Evolutionary conservation across 2,797 vertebrate genomes (phyloP).

Genomic region (Halcyon smyrnensis): DNA sequence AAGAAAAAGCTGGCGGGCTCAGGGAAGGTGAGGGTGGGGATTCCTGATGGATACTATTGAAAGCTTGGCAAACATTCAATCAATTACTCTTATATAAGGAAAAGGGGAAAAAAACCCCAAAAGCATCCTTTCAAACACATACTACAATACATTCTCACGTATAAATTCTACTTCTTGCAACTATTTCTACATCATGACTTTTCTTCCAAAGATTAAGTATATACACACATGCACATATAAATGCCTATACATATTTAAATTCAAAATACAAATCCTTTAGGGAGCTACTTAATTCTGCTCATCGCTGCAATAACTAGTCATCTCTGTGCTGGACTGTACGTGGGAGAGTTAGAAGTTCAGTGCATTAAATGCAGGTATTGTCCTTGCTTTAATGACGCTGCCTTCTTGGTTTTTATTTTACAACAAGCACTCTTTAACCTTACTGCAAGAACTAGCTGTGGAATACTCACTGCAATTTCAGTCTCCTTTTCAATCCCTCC

Average conservation of each 20-base stretch:
- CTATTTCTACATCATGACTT: not conserved
- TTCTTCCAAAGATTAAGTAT: conserved; percentile 27
- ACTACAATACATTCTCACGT: conserved; percentile 47
- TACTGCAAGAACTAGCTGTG: not conserved
- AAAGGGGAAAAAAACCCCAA: not conserved
- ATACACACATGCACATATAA: not conserved
- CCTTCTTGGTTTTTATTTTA: conserved; percentile 27
- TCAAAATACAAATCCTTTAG: conserved; percentile 24
- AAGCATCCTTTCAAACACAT: conserved; percentile 33
- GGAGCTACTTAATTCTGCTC: conserved; percentile 15
- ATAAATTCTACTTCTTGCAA: conserved; percentile 51
- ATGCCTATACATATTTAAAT: not conserved
- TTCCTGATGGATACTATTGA: conserved; percentile 62
- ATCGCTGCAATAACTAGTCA: conserved; percentile 38
- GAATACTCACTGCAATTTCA: conserved; percentile 63
- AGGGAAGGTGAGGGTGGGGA: conserved; percentile 31
- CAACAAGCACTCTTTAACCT: conserved; percentile 32
- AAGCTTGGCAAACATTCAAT: conserved; percentile 73
- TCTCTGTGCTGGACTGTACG: not conserved
- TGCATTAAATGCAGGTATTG: conserved; percentile 25
- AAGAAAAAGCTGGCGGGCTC: conserved; percentile 42
- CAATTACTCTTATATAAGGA: conserved; percentile 45
- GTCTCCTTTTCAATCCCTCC: conserved; percentile 24
- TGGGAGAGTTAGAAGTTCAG: conserved; percentile 41
- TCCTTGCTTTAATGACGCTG: not conserved